These are phyloP conservation scores for Malurus cyaneus DNA, from an alignment of 2,113 vertebrate species.

Conservation along the genomic window DNA sequence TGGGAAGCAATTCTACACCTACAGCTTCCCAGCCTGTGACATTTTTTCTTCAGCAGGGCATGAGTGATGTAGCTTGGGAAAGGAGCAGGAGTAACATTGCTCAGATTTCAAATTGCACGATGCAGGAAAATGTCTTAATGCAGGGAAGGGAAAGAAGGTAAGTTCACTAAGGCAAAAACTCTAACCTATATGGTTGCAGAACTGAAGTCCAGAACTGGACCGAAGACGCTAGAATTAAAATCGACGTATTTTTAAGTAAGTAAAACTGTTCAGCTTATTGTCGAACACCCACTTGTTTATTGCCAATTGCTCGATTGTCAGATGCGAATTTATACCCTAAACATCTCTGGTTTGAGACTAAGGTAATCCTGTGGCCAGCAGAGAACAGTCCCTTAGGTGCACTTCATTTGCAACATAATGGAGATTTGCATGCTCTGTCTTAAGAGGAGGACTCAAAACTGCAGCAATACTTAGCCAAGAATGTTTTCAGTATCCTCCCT, in stretches of 20 bases:
- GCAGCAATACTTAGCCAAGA: background rate
- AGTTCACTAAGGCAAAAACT: background rate
- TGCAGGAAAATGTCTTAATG: background rate
- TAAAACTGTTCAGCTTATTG: background rate
- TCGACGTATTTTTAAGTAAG: background rate
- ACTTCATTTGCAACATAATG: slow-evolving; percentile 52
- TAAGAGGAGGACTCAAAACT: background rate
- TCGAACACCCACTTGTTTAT: background rate
- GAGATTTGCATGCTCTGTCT: slow-evolving; percentile 8
- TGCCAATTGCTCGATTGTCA: background rate
- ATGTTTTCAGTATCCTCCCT: background rate
- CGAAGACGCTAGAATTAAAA: background rate
- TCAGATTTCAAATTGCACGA: background rate
- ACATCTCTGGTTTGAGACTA: background rate
- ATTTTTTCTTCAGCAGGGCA: background rate
- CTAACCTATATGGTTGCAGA: background rate
- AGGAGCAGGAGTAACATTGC: background rate
- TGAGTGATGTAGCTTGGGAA: background rate
- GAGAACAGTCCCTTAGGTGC: background rate
- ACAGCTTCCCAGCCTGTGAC: background rate
- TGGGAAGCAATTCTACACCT: background rate
- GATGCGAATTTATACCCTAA: background rate
- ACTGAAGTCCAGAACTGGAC: background rate
- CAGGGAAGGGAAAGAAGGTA: background rate
- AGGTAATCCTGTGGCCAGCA: background rate